Evolutionary conservation across 2,797 vertebrate genomes (phyloP).

Genomic region (Holocentrus rufus): DNA sequence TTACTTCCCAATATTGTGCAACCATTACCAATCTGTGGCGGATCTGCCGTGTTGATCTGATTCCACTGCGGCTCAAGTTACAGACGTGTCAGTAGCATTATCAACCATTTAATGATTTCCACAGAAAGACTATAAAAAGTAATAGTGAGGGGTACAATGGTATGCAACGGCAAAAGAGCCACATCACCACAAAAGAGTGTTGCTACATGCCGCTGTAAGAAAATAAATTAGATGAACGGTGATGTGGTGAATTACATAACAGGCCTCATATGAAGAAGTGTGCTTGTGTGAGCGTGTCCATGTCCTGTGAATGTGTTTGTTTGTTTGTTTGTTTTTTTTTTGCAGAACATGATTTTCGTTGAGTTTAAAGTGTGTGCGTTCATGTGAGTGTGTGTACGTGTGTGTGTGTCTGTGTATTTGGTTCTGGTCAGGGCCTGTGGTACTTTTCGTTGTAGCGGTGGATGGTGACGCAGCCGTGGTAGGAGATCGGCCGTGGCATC

Average conservation of each 20-base stretch:
- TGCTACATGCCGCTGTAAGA: slow-evolving; percentile 65
- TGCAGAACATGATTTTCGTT: slow-evolving; percentile 24
- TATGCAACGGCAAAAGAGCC: slow-evolving; percentile 35
- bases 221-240: slow-evolving; percentile 42
- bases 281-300: slow-evolving; percentile 28
- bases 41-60: slow-evolving; percentile 6
- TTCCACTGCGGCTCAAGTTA: slow-evolving; percentile 30
- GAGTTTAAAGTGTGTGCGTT: slow-evolving; percentile 38
- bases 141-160: background rate
- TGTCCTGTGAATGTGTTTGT: slow-evolving; percentile 17
- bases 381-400: slow-evolving; percentile 28
- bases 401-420: slow-evolving; percentile 28
- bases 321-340: slow-evolving; percentile 14
- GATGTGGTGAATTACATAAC: slow-evolving; percentile 28
- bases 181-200: slow-evolving; percentile 40
- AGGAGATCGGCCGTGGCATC: slow-evolving; percentile 97
- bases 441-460: slow-evolving; percentile 96
- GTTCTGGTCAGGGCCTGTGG: slow-evolving; percentile 75
- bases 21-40: slow-evolving; percentile 10
- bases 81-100: slow-evolving; percentile 5
- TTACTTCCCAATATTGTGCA: slow-evolving; percentile 22
- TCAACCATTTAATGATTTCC: slow-evolving; percentile 21
- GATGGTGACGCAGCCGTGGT: slow-evolving; percentile 98
- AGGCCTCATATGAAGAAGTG: slow-evolving; percentile 26
- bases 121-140: background rate